Conservation (phyloP, 2,113 vertebrate species). For the Lontra canadensis region DNA sequence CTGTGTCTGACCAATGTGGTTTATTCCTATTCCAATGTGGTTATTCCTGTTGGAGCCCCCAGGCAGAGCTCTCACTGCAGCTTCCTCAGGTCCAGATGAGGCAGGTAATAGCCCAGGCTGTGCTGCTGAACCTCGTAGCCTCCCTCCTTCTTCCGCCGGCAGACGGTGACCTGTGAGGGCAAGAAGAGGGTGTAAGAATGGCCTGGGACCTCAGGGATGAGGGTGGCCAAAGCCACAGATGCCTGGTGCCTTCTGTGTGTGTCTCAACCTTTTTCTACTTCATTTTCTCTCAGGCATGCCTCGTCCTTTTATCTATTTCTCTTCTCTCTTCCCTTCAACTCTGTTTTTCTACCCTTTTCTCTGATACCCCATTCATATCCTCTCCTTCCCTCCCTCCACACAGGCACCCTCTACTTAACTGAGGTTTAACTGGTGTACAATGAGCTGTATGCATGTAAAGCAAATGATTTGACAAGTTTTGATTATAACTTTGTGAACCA, state of each 20-base stretch:
- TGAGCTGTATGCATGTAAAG: not conserved
- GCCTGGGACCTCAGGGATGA: no score
- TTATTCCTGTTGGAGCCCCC: not conserved
- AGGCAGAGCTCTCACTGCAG: not conserved
- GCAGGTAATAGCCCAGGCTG: slow-evolving; percentile 22
- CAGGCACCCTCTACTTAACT: not conserved
- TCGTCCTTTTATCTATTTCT: not conserved
- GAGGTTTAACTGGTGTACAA: not conserved
- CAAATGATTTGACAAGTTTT: not conserved
- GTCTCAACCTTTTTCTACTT: not conserved
- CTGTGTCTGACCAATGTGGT: not conserved
- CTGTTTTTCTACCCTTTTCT: not conserved
- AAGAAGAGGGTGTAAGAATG: not conserved
- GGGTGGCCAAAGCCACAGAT: not conserved
- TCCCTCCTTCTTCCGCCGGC: slow-evolving; percentile 28
- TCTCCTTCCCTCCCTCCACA: not conserved
- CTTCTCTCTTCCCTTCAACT: not conserved
- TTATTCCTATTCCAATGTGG: slow-evolving; percentile 11
- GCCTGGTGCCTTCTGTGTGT: not conserved
- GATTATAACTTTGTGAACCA: not conserved
- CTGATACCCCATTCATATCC: not conserved
- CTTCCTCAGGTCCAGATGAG: slow-evolving; percentile 47
- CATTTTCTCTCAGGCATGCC: not conserved
- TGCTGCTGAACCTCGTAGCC: slow-evolving; percentile 30
- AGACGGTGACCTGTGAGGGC: not conserved